phyloP scores from a whole-genome alignment of 2,797 vertebrate genomes.

The Gobionotothen gibberifrons region DNA sequence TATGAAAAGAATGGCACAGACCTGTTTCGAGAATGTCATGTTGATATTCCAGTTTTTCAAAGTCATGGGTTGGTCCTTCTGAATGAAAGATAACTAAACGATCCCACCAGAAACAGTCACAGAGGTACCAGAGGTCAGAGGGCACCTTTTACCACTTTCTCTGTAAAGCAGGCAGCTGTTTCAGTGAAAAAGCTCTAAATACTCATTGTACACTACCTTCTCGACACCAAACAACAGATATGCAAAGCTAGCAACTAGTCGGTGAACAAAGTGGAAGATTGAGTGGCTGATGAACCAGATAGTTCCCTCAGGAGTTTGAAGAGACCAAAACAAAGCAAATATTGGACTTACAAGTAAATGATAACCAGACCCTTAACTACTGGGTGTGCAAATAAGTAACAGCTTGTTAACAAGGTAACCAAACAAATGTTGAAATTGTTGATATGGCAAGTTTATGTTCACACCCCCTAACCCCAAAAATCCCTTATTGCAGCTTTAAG shows the following conservation, averaged over 20 bases:
- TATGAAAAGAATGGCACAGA: slow-evolving; percentile 23
- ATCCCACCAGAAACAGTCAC: neutral
- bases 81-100: neutral
- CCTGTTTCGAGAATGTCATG: neutral
- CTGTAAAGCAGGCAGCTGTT: neutral
- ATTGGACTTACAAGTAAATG: neutral
- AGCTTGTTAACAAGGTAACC: neutral
- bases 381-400: neutral
- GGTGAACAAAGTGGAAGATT: neutral
- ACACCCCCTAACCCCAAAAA: too few relatives aligned
- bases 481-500: neutral
- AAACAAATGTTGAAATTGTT: neutral
- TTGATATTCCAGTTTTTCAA: slow-evolving; percentile 22
- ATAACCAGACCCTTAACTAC: neutral
- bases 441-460: neutral
- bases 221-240: neutral
- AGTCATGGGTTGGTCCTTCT: neutral
- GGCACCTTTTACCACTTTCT: neutral
- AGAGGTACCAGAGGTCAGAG: neutral
- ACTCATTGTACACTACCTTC: neutral
- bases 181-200: neutral
- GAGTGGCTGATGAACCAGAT: neutral
- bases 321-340: neutral
- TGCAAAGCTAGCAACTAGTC: neutral
- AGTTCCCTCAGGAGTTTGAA: neutral